phyloP scores from a whole-genome alignment of 2,113 vertebrate genomes.

The Coryphaenoides rupestris region DNA sequence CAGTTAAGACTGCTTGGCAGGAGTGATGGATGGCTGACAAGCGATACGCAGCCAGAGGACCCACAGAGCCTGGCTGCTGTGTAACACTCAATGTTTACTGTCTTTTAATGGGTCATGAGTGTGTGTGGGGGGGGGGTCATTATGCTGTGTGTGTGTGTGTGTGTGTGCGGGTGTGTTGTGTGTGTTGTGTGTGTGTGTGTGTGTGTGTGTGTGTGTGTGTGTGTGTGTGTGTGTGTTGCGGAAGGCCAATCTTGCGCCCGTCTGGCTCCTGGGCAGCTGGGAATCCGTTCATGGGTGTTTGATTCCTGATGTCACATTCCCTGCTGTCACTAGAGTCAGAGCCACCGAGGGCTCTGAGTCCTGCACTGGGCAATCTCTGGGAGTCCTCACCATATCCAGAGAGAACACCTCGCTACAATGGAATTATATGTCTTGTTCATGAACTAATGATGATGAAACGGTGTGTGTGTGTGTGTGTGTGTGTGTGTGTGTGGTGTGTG shows the following conservation, averaged over 20 bases:
- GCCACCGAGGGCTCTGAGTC: slow-evolving; percentile 44
- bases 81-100: too few species aligned
- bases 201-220: slow-evolving; percentile 16
- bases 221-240: slow-evolving; percentile 23
- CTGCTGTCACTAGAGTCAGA: slow-evolving; percentile 54
- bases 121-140: neutral
- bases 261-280: slow-evolving; percentile 69
- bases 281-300: slow-evolving; percentile 62
- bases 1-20: too few species aligned
- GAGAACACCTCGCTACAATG: neutral
- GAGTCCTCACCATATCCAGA: neutral
- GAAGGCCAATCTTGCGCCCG: slow-evolving; percentile 39
- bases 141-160: slow-evolving; percentile 3
- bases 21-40: too few species aligned
- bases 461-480: neutral
- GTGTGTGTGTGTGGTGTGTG: slow-evolving; percentile 6
- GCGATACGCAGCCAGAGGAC: too few species aligned
- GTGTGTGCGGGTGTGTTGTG: neutral
- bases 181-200: slow-evolving; percentile 3
- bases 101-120: neutral
- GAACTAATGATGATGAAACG: neutral
- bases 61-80: too few species aligned
- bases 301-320: slow-evolving; percentile 56
- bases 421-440: too few species aligned
- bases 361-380: neutral